Base-by-base conservation (phyloP, 2,113 vertebrate genomes). In the Chionodraco myersi region DNA sequence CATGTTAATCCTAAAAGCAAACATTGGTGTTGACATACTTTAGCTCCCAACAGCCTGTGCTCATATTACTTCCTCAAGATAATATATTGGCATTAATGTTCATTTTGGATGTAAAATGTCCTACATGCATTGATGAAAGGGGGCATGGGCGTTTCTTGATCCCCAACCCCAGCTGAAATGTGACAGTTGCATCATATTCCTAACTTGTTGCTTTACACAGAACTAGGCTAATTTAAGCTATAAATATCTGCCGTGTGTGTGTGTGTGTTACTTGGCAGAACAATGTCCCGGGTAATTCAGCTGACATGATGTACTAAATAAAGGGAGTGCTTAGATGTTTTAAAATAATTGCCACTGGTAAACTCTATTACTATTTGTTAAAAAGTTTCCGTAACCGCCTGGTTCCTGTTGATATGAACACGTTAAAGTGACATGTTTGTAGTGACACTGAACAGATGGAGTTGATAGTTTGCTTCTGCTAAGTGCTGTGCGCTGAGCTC, bases 221-320 rank as follows among this genome's bases (percentile, higher is more conserved):
- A 92, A 85, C 76, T 85, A 41, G 87, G 91, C 78, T 89, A 89
- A 91, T 91, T 84, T 52, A 75, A 72, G 47, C 82, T 89, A 87
- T 82, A 85, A 80, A 88, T 91, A 90, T 21, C 70, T 23, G 11
- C 15, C 48, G 1, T 41, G 36, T 41, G 30, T 41, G 30, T n/a
- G 30, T 41, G 60, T 68, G 72, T 44, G 52, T 67, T 73, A 65
- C 61, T 36, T 45, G 13, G 48, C 69, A 67, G 66, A 75, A 77
- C 7, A 64, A 51, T 14, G 10, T 8, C 11, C 15, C 13, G 47
- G 0, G 0, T 63, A 69, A 69, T 18, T 9, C 23, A 13, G 13
- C 47, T 15, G 12, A 21, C n/a, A 48, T 7, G 30, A 4, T 3
- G 13, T 2, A 14, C 10, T 67, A 49, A 57, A 56, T 9, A 41